These are phyloP conservation scores for Monomorium pharaonis DNA, from an alignment of 1,140 invertebrate species.

Conservation along the genomic window DNA sequence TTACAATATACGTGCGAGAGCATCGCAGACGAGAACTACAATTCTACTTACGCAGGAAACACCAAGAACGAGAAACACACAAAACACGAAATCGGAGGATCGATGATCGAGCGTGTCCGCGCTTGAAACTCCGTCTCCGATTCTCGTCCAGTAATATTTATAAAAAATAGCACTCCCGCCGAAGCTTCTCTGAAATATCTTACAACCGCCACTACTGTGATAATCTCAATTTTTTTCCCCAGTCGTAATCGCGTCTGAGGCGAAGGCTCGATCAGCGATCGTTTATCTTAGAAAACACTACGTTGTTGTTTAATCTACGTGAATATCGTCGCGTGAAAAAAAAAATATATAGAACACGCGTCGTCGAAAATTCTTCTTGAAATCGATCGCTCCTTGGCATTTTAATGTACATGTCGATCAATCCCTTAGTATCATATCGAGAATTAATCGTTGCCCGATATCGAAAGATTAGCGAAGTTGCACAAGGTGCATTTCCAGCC, in stretches of 20 bases:
- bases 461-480: slow-evolving; percentile 27
- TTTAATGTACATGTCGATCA: not conserved
- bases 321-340: slow-evolving; percentile 16
- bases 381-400: not conserved
- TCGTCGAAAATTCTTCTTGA: slow-evolving; percentile 12
- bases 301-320: slow-evolving; percentile 14
- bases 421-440: not conserved
- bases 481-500: not conserved
- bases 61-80: slow-evolving; percentile 75
- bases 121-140: slow-evolving; percentile 10
- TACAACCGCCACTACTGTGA: slow-evolving; percentile 10
- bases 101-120: slow-evolving; percentile 63
- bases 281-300: slow-evolving; percentile 4
- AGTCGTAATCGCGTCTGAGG: not conserved
- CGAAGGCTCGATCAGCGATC: slow-evolving; percentile 52
- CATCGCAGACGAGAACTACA: slow-evolving; percentile 47
- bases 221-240: slow-evolving; percentile 16
- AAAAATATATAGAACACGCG: slow-evolving; percentile 18
- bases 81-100: slow-evolving; percentile 73
- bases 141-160: slow-evolving; percentile 40
- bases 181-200: slow-evolving; percentile 49
- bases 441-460: slow-evolving; percentile 16
- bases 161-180: slow-evolving; percentile 48
- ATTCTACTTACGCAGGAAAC: slow-evolving; percentile 70
- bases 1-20: slow-evolving; percentile 28